Percentiles rank a stretch among this genome's conserved stretches.
These are phyloP conservation scores for Coenonympha arcania DNA, from an alignment of 2,888 invertebrate genomes.

Conservation along the genomic window DNA sequence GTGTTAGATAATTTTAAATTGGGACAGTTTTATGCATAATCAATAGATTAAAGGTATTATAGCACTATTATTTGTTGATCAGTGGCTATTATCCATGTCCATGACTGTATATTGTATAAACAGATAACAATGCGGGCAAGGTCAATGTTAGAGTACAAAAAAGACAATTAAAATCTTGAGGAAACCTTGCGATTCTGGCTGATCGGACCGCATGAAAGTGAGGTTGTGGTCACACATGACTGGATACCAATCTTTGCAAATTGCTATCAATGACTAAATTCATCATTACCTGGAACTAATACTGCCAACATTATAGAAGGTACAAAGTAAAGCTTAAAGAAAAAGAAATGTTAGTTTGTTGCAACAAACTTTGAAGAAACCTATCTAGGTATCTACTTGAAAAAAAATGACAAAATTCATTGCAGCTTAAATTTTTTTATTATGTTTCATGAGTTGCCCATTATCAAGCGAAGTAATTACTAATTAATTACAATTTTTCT, in stretches of 20 bases:
- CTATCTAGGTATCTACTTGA: too few species aligned
- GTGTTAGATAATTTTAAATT: not conserved
- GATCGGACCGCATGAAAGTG: slow-evolving; percentile 11
- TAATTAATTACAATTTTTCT: too few species aligned
- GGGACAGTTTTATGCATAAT: slow-evolving; percentile 8
- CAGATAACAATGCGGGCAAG: slow-evolving; percentile 23
- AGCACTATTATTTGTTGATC: slow-evolving; percentile 17
- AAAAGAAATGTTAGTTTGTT: too few species aligned
- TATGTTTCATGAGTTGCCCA: too few species aligned
- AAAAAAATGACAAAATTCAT: too few species aligned
- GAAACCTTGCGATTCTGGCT: slow-evolving; percentile 8
- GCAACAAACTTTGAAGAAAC: too few species aligned
- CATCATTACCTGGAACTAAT: too few species aligned
- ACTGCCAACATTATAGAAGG: too few species aligned
- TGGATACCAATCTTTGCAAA: not conserved
- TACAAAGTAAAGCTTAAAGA: too few species aligned
- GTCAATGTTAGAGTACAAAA: slow-evolving; percentile 25
- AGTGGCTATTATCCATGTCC: slow-evolving; percentile 23
- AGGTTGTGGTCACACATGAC: slow-evolving; percentile 10
- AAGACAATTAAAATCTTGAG: slow-evolving; percentile 12
- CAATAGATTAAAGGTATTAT: slow-evolving; percentile 19
- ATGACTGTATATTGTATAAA: slow-evolving; percentile 27
- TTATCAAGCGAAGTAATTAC: too few species aligned
- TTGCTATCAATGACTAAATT: too few species aligned
- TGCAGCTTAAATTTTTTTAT: too few species aligned